Conservation (phyloP, 2,797 vertebrate genomes). For the Pyrocephalus nanus region DNA sequence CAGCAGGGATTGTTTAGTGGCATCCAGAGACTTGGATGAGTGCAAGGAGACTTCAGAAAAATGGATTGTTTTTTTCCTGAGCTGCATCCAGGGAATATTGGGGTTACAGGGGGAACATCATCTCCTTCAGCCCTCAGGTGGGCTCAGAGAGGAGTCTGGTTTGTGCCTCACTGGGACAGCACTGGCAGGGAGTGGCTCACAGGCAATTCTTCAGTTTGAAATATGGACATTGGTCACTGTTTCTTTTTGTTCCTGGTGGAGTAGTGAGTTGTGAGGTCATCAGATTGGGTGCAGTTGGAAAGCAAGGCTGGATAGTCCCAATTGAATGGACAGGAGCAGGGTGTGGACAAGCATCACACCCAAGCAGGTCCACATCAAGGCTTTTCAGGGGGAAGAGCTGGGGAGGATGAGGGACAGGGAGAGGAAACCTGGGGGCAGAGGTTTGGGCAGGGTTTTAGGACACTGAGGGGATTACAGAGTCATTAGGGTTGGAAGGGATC, state of each 20-base stretch:
- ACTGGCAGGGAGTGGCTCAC: neutral
- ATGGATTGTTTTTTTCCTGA: neutral
- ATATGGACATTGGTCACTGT: rapidly evolving
- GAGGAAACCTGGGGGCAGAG: neutral
- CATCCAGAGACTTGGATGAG: neutral
- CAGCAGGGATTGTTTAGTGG: neutral
- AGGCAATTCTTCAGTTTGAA: neutral
- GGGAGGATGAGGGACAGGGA: neutral
- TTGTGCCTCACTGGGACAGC: neutral
- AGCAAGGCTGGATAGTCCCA: neutral
- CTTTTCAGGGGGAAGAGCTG: neutral
- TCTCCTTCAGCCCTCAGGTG: neutral
- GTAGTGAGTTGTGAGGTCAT: neutral
- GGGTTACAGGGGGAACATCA: neutral
- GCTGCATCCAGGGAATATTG: neutral
- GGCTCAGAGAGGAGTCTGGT: neutral
- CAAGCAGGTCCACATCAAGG: neutral
- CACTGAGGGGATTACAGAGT: neutral
- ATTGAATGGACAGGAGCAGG: neutral
- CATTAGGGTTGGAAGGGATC: neutral
- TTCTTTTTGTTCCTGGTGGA: neutral
- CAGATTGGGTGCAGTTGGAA: neutral
- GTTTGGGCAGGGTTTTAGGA: neutral
- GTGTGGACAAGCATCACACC: neutral
- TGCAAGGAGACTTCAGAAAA: neutral